A percentile compares a stretch with the other conserved stretches of the same genome.
These are phyloP conservation scores for Sepiola atlantica DNA, from an alignment of 2,888 invertebrate species.

Conservation along the genomic window DNA sequence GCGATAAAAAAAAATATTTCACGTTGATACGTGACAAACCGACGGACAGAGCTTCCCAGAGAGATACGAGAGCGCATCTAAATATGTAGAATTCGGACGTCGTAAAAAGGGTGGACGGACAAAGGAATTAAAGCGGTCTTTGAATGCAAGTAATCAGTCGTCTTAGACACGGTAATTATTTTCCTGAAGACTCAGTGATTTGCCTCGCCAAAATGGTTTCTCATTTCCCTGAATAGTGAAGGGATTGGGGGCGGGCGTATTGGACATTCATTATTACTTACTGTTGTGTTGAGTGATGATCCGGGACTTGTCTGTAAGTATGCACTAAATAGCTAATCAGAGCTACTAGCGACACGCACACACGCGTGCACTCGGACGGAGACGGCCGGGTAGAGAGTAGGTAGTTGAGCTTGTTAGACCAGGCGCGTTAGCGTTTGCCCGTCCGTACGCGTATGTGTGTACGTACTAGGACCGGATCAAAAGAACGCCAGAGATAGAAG, in stretches of 20 bases:
- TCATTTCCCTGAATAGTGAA: neutral
- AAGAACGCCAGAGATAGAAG: neutral
- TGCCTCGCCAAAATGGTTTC: neutral
- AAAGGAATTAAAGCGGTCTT: slow-evolving; percentile 2
- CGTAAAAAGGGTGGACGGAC: neutral
- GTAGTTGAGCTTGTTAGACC: too few relatives aligned
- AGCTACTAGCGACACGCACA: neutral
- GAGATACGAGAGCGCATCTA: too few relatives aligned
- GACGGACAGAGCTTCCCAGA: too few relatives aligned
- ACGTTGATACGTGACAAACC: too few relatives aligned
- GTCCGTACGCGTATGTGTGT: too few relatives aligned
- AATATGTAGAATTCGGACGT: neutral
- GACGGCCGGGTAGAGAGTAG: neutral
- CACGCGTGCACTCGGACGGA: neutral
- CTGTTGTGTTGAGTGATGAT: slow-evolving; percentile 18
- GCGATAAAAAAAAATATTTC: too few relatives aligned
- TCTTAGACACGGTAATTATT: slow-evolving; percentile 22
- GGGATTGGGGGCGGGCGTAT: neutral
- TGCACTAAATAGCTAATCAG: neutral
- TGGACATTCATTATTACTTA: neutral
- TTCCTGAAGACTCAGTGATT: neutral
- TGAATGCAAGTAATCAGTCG: neutral
- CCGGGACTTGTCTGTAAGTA: neutral
- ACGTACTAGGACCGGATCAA: neutral
- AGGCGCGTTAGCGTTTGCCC: neutral